These are phyloP conservation scores for Murina feae DNA, from an alignment of 2,113 vertebrate genomes.

Conservation along the genomic window DNA sequence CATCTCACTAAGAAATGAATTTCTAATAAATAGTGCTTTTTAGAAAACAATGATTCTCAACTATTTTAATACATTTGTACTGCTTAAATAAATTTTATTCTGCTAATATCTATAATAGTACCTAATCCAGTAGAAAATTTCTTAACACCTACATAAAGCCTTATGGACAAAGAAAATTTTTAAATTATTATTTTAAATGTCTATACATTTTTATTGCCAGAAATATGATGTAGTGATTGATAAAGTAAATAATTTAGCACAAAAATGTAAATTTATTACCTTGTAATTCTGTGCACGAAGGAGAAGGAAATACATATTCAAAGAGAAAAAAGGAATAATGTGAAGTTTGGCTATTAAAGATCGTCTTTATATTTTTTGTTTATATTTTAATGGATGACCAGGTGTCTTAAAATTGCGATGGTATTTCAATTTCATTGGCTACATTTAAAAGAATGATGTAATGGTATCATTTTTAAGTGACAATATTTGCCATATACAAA, in stretches of 20 bases:
- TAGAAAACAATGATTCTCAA: not conserved
- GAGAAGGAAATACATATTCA: not conserved
- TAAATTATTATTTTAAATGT: conserved; percentile 25
- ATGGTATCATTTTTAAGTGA: conserved; percentile 14
- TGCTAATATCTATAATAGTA: not conserved
- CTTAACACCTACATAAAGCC: not conserved
- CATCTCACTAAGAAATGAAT: not conserved
- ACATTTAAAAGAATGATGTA: conserved; percentile 27
- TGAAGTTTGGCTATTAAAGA: not conserved
- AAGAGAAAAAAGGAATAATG: not conserved
- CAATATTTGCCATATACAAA: conserved; percentile 11
- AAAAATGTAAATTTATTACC: not conserved
- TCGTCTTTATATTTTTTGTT: not conserved
- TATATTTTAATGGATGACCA: not conserved
- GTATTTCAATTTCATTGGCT: not conserved
- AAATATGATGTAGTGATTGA: not conserved
- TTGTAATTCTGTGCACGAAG: not conserved
- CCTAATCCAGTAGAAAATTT: not conserved
- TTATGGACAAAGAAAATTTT: not conserved
- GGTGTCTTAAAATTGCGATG: not conserved
- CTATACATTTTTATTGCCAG: not conserved
- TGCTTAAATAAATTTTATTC: not conserved
- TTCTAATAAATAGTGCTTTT: not conserved
- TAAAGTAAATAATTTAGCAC: not conserved
- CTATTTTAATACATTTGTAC: not conserved